These are phyloP conservation scores for Hoplodrina blanda DNA, from an alignment of 2,888 invertebrate species.

Conservation along the genomic window DNA sequence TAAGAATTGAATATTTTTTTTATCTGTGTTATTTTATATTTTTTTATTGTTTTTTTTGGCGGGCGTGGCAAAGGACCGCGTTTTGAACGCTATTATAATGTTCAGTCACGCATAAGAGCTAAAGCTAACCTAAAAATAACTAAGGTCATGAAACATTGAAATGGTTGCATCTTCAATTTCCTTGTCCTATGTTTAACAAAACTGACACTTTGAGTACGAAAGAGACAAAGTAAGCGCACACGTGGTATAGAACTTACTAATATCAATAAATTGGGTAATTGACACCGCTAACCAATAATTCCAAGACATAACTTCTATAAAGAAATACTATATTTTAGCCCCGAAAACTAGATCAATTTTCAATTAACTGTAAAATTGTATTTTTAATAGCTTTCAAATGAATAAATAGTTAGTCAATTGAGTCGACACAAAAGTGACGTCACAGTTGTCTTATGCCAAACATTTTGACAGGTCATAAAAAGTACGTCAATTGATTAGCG, in stretches of 20 bases:
- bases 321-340: too few species aligned
- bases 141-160: slow-evolving; percentile 32
- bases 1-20: slow-evolving; percentile 68
- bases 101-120: slow-evolving; percentile 78
- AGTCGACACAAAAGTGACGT: too few species aligned
- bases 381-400: too few species aligned
- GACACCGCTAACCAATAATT: too few species aligned
- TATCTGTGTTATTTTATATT: slow-evolving; percentile 53
- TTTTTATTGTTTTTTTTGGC: slow-evolving; percentile 64
- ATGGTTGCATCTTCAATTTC: slow-evolving; percentile 17
- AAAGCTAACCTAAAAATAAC: slow-evolving; percentile 47
- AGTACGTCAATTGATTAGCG: too few species aligned
- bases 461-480: too few species aligned
- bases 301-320: too few species aligned
- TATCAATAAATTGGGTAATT: slow-evolving; percentile 34
- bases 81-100: slow-evolving; percentile 80
- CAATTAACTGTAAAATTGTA: too few species aligned
- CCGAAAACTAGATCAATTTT: too few species aligned
- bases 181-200: slow-evolving; percentile 44
- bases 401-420: too few species aligned
- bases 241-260: slow-evolving; percentile 33
- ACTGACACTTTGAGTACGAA: slow-evolving; percentile 48
- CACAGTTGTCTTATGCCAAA: too few species aligned
- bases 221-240: slow-evolving; percentile 50
- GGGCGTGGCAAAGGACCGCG: slow-evolving; percentile 77